Evolutionary conservation across 2,113 vertebrate genomes (phyloP).

Genomic region (Polyodon spathula): DNA sequence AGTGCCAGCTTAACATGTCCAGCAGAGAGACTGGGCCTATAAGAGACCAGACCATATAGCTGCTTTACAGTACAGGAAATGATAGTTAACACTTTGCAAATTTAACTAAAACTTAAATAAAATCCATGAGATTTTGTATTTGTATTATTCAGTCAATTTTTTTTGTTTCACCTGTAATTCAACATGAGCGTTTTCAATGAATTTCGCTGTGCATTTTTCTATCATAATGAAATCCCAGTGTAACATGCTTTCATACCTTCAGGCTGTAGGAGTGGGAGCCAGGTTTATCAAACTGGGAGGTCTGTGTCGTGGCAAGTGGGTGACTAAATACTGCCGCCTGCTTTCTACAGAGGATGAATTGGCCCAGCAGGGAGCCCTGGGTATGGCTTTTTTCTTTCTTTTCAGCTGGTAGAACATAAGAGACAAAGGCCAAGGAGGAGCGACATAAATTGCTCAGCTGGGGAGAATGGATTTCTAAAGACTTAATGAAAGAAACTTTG

Average conservation of each 20-base stretch:
- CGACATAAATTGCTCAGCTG: constrained; percentile 47
- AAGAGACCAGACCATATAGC: too few relatives aligned
- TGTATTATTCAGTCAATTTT: too few relatives aligned
- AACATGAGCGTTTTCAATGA: too few relatives aligned
- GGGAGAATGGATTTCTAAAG: constrained; percentile 52
- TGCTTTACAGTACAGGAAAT: too few relatives aligned
- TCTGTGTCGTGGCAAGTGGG: constrained; percentile 73
- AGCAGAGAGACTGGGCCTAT: too few relatives aligned
- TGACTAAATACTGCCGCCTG: constrained; percentile 88
- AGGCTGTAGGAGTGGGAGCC: constrained; percentile 75
- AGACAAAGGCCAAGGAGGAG: constrained; percentile 63
- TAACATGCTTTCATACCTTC: background rate
- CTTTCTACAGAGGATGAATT: constrained; percentile 84
- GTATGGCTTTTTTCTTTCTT: constrained; percentile 69
- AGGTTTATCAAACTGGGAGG: constrained; percentile 88
- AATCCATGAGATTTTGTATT: too few relatives aligned
- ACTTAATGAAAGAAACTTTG: constrained; percentile 44
- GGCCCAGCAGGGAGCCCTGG: constrained; percentile 64
- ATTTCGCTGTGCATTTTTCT: too few relatives aligned
- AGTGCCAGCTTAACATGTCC: too few relatives aligned
- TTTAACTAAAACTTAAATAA: too few relatives aligned
- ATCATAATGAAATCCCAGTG: too few relatives aligned
- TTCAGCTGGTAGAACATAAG: constrained; percentile 48
- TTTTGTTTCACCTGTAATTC: too few relatives aligned
- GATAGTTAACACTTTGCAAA: too few relatives aligned